Evolutionary conservation across 2,113 vertebrate genomes (phyloP), one percentile per base, ranked within the genome.

Genomic region (Paratilapia polleni): DNA sequence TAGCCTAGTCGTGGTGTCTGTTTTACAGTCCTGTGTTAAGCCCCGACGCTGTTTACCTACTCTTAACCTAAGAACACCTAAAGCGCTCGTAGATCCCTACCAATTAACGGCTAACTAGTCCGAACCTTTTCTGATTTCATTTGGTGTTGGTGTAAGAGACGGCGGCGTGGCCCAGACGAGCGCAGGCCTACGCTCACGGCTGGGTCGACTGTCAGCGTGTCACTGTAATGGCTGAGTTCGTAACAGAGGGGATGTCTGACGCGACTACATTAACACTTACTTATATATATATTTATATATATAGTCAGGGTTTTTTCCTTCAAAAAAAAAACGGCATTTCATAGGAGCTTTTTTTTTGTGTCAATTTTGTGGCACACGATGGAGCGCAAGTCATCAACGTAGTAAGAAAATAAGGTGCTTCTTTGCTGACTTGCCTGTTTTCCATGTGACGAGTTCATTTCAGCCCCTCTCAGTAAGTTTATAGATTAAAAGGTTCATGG

Each of bases 351-450:
- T 77, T 85, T 78, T 76, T 75, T 84, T 77, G 61, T 85, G 86
- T 92, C 68, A 77, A 85, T 87, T 94, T 79, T 93, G 94, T 94
- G 94, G 94, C 93, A 91, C 93, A 84, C 60, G 38, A 91, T 49
- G 57, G 92, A 93, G 92, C 87, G 84, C 92, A 88, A 89, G 91
- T 94, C 92, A 91, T 93, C 90, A 88, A 94, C 88, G 86, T 84
- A 78, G 79, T 95, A 90, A 94, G 91, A 95, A 95, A 95, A 95
- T 96, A 96, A 96, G 95, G 96, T 96, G 95, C 96, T 95, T 96
- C 86, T 78, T 73, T 91, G 93, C 89, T 91, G 93, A 94, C 92
- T 93, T 90, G 92, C 89, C 88, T 92, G 92, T 85, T 73, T 84
- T 68, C 61, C 74, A 80, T 80, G 77, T 61, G 74, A 86, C 58